Conservation (phyloP, 2,797 vertebrate species). For the Nasua narica region DNA sequence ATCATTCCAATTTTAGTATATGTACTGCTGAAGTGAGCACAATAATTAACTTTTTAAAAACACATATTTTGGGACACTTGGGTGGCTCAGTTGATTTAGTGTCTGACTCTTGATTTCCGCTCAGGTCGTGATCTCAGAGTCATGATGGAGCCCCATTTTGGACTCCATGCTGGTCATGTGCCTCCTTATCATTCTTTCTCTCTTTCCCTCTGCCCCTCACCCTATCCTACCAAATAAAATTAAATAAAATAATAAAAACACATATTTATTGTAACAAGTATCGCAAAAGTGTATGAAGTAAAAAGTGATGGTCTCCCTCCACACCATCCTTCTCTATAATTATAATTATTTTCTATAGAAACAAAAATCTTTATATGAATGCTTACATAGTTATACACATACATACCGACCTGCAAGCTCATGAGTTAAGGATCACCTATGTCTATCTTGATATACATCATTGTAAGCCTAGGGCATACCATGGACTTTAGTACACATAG, state of each 20-base stretch:
- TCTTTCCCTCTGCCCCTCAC: not conserved
- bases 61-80: not conserved
- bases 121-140: not conserved
- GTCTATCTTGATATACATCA: not conserved
- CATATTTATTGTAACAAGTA: not conserved
- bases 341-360: not conserved
- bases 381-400: not conserved
- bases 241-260: not conserved
- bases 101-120: not conserved
- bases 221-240: not conserved
- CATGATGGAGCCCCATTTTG: not conserved
- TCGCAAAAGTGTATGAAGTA: not conserved
- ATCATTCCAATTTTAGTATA: not conserved
- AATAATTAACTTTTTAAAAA: not conserved
- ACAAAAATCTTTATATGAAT: not conserved
- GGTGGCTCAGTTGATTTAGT: not conserved
- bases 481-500: not conserved
- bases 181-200: not conserved
- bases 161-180: not conserved
- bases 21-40: not conserved
- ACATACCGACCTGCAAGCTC: not conserved
- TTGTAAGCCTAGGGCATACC: not conserved
- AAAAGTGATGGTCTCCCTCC: not conserved
- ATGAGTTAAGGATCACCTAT: not conserved
- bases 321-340: not conserved